phyloP scores from a whole-genome alignment of 1,140 invertebrate genomes.

The Hyles euphorbiae region DNA sequence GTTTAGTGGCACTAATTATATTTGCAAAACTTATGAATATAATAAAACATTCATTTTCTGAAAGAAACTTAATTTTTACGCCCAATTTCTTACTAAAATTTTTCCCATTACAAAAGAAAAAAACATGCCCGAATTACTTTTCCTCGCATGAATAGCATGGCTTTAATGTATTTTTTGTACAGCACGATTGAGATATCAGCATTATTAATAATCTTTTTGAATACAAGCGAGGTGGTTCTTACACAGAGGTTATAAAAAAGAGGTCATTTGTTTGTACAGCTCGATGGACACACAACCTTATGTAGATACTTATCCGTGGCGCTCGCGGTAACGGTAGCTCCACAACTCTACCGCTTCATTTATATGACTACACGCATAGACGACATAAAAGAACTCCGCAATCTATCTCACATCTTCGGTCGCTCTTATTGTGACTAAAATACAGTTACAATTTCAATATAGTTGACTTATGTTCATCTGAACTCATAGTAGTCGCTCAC shows the following conservation, averaged over 20 bases:
- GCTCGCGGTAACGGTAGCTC: constrained; percentile 44
- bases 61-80: too few relatives aligned
- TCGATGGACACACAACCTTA: constrained; percentile 35
- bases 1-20: too few relatives aligned
- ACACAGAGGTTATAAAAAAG: constrained; percentile 33
- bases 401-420: constrained; percentile 7
- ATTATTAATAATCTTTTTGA: constrained; percentile 35
- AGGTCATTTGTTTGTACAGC: constrained; percentile 44
- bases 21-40: too few relatives aligned
- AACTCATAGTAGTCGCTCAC: background rate
- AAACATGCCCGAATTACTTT: too few relatives aligned
- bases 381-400: background rate
- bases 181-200: constrained; percentile 25
- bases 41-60: too few relatives aligned
- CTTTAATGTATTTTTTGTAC: constrained; percentile 5
- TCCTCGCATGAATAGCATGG: background rate
- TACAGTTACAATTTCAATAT: background rate
- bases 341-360: too few relatives aligned
- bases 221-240: constrained; percentile 31
- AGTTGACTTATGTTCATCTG: too few relatives aligned
- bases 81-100: too few relatives aligned
- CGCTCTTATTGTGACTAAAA: background rate
- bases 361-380: too few relatives aligned
- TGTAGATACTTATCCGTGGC: constrained; percentile 34
- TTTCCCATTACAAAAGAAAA: too few relatives aligned